Evolutionary conservation across 2,113 vertebrate genomes (phyloP).

Genomic region (Scomber colias): DNA sequence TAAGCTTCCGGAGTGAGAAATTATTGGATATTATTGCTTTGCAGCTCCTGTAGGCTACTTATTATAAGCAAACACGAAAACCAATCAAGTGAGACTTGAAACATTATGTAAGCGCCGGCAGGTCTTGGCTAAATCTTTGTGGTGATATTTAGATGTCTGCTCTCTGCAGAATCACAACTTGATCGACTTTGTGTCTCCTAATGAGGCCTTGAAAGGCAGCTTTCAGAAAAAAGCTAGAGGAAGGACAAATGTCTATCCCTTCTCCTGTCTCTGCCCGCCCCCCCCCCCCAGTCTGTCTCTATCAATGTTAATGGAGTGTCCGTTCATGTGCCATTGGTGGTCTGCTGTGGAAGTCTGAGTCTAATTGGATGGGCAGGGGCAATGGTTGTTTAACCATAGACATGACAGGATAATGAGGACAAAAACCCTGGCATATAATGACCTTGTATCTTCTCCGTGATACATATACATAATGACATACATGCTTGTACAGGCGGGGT

Average conservation of each 20-base stretch:
- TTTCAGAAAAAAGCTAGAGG: conserved; percentile 30
- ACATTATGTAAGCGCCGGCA: conserved; percentile 43
- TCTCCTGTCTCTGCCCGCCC: conserved; percentile 17
- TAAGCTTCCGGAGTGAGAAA: too few species aligned
- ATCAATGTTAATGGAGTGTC: conserved; percentile 57
- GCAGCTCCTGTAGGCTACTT: conserved; percentile 43
- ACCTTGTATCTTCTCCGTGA: conserved; percentile 10
- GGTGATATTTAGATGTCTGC: conserved; percentile 33
- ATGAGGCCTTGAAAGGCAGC: conserved; percentile 53
- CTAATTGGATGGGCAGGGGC: conserved; percentile 61
- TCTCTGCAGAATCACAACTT: conserved; percentile 23
- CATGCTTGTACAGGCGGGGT: not conserved
- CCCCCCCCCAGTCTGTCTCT: conserved; percentile 20
- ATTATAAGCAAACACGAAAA: conserved; percentile 67
- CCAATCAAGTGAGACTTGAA: conserved; percentile 52
- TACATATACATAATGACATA: not conserved
- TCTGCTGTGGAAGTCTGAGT: conserved; percentile 39
- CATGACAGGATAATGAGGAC: conserved; percentile 56
- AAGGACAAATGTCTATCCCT: conserved; percentile 22
- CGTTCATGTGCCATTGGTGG: conserved; percentile 45
- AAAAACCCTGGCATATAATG: conserved; percentile 39
- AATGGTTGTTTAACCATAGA: conserved; percentile 62
- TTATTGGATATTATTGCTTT: conserved; percentile 14
- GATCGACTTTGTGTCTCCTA: conserved; percentile 54
- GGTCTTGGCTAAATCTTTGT: conserved; percentile 16